A percentile compares a stretch with the other conserved stretches of the same genome.
Evolutionary conservation across 1,140 invertebrate genomes (phyloP).

Genomic region (Bombus waltoni): DNA sequence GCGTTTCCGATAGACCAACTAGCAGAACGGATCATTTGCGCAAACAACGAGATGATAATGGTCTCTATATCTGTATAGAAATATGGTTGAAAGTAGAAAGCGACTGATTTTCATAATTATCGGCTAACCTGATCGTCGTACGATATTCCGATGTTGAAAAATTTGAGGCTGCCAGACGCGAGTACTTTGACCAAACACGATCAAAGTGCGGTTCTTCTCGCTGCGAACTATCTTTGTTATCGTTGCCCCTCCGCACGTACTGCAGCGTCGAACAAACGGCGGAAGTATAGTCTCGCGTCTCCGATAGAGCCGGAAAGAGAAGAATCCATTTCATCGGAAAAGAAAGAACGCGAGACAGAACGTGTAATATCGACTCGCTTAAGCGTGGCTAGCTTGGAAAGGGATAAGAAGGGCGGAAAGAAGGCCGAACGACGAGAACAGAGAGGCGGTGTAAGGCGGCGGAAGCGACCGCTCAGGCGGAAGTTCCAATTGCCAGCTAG

Average conservation of each 20-base stretch:
- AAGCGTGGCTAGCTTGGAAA: slow-evolving; percentile 11
- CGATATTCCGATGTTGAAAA: not conserved
- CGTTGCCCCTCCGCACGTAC: not conserved
- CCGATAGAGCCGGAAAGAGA: not conserved
- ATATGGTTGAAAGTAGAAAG: not conserved
- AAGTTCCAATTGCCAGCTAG: slow-evolving; percentile 74
- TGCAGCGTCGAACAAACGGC: not conserved
- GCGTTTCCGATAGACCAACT: not conserved
- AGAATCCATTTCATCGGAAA: not conserved
- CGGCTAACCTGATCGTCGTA: not conserved
- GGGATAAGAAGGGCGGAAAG: slow-evolving; percentile 21
- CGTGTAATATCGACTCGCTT: slow-evolving; percentile 54
- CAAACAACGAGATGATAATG: not conserved
- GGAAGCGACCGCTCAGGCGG: slow-evolving; percentile 68
- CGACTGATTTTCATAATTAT: not conserved
- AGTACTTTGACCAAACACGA: not conserved
- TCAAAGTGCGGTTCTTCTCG: not conserved
- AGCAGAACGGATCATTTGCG: not conserved
- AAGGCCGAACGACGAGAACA: slow-evolving; percentile 24
- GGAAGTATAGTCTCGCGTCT: not conserved
- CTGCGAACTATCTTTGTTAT: not conserved
- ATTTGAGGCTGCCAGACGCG: not conserved
- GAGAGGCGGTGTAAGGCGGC: slow-evolving; percentile 16
- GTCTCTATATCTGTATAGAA: not conserved
- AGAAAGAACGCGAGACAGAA: not conserved